A percentile compares a stretch with the other conserved stretches of the same genome.
These are phyloP conservation scores for Otolemur crassicaudatus DNA, from an alignment of 2,797 vertebrate species.

Conservation along the genomic window DNA sequence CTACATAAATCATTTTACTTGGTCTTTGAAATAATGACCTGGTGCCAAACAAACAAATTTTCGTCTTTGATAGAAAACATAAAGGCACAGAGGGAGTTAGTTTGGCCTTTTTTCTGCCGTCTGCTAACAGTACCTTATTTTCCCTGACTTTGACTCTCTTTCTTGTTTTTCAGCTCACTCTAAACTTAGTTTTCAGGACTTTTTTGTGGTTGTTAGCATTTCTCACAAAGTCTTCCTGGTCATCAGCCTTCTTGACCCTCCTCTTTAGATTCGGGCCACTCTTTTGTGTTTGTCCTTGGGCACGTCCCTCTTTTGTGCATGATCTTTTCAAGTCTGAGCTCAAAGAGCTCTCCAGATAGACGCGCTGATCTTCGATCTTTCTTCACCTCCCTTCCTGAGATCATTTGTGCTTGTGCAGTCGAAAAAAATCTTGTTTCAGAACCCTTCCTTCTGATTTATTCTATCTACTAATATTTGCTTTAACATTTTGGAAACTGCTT, in stretches of 20 bases:
- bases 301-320: not conserved
- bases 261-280: not conserved
- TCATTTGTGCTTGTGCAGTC: not conserved
- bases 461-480: not conserved
- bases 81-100: not conserved
- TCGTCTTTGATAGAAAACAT: not conserved
- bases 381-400: constrained; percentile 11
- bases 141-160: not conserved
- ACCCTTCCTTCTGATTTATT: constrained; percentile 9
- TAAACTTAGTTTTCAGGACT: not conserved
- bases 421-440: constrained; percentile 22
- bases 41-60: constrained; percentile 4
- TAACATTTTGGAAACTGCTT: constrained; percentile 9
- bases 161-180: constrained; percentile 45
- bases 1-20: constrained; percentile 25
- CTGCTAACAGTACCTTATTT: not conserved
- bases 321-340: constrained; percentile 54
- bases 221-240: constrained; percentile 34
- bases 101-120: not conserved
- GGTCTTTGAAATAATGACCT: not conserved
- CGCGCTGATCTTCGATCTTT: constrained; percentile 37
- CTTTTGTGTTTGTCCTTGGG: constrained; percentile 51
- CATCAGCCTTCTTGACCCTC: constrained; percentile 42
- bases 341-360: constrained; percentile 36
- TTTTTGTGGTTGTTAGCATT: not conserved